phyloP scores from a whole-genome alignment of 64 coral and sea anemone species.

The Astreopora myriophthalma region DNA sequence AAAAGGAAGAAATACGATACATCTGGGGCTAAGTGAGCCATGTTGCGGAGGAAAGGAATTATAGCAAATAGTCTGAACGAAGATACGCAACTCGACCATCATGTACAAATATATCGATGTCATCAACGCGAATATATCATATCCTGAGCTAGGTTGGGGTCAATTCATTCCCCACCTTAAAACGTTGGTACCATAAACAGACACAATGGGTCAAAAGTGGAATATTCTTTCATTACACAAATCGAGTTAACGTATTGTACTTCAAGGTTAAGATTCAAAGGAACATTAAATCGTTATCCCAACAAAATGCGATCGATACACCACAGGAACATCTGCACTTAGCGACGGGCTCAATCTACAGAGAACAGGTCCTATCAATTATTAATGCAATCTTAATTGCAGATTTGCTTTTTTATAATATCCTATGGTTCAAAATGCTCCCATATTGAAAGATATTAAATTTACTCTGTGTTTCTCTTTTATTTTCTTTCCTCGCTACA shows the following conservation, averaged over 20 bases:
- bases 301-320: background rate
- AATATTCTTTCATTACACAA: background rate
- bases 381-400: conserved; percentile 46
- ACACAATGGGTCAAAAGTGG: too few species aligned
- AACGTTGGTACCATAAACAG: background rate
- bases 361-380: conserved; percentile 12
- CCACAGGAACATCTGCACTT: conserved; percentile 29
- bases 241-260: background rate
- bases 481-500: background rate
- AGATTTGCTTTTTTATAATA: conserved; percentile 37
- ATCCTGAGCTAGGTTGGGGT: too few species aligned
- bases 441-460: conserved; percentile 11
- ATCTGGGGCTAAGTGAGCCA: background rate
- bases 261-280: background rate
- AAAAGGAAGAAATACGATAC: background rate
- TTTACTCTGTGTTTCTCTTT: background rate
- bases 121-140: background rate
- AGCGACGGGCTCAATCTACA: conserved; percentile 11
- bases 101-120: conserved; percentile 34
- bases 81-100: background rate
- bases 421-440: background rate
- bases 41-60: background rate
- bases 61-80: background rate
- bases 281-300: background rate
- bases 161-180: background rate